A percentile compares a stretch with the other conserved stretches of the same genome.
phyloP scores from a whole-genome alignment of 2,797 vertebrate species.

The Phoxinus dragarum region DNA sequence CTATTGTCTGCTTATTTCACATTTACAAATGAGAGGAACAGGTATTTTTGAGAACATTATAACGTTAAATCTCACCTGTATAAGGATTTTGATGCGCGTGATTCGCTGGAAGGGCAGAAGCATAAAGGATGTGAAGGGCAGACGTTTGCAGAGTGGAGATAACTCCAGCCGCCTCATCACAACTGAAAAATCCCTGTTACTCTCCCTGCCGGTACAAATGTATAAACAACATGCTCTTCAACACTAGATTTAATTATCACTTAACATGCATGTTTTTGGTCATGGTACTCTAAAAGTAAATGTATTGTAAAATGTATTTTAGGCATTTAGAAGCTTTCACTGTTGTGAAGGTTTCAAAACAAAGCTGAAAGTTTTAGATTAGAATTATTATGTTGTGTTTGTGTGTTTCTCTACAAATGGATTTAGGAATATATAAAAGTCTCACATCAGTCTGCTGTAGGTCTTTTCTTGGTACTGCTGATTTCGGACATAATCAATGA shows the following conservation, averaged over 20 bases:
- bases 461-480: constrained; percentile 84
- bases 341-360: neutral
- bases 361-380: neutral
- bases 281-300: neutral
- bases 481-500: constrained; percentile 81
- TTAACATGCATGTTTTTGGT: neutral
- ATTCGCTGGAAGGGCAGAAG: constrained; percentile 83
- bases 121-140: constrained; percentile 81
- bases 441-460: constrained; percentile 81
- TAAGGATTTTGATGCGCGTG: constrained; percentile 81
- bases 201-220: constrained; percentile 71
- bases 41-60: neutral
- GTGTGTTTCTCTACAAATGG: neutral
- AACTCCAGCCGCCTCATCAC: constrained; percentile 76
- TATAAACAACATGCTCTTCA: neutral
- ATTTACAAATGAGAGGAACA: neutral
- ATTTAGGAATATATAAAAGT: neutral
- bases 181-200: constrained; percentile 74
- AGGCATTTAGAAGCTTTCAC: neutral
- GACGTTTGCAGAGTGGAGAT: constrained; percentile 77
- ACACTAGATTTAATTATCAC: neutral
- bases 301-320: neutral
- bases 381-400: neutral
- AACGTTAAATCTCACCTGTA: constrained; percentile 72
- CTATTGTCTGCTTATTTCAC: neutral